Evolutionary conservation across 2,888 invertebrate species (phyloP).

Genomic region (Ethmia dodecea): DNA sequence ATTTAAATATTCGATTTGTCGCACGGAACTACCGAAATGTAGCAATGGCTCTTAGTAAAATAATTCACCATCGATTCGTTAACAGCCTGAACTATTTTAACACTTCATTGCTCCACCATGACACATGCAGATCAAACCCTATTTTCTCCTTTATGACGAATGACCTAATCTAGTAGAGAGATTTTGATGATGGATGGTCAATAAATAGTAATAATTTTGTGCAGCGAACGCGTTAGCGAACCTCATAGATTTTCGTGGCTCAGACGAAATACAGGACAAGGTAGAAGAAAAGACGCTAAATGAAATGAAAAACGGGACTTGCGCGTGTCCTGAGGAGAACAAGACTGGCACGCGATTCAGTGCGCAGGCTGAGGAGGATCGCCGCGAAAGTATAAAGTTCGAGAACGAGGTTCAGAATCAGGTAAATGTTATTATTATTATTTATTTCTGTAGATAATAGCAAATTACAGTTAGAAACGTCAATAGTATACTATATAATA

Average conservation of each 20-base stretch:
- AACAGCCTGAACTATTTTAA: too few species aligned
- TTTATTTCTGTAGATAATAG: too few species aligned
- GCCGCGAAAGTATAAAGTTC: slow-evolving; percentile 81
- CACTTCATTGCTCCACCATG: too few species aligned
- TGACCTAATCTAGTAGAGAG: neutral
- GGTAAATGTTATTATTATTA: too few species aligned
- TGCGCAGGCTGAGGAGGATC: slow-evolving; percentile 65
- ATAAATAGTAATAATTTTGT: too few species aligned
- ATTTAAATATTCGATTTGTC: too few species aligned
- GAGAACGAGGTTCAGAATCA: slow-evolving; percentile 89
- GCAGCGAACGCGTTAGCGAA: slow-evolving; percentile 55
- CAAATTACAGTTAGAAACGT: too few species aligned
- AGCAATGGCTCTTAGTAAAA: too few species aligned
- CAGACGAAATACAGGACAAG: slow-evolving; percentile 30
- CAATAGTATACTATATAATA: too few species aligned
- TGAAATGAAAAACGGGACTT: slow-evolving; percentile 50
- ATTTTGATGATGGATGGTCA: neutral
- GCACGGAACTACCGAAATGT: too few species aligned
- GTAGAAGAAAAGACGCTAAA: slow-evolving; percentile 49
- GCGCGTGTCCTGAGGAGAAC: slow-evolving; percentile 39
- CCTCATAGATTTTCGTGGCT: slow-evolving; percentile 46
- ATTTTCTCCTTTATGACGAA: neutral
- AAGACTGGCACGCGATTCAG: slow-evolving; percentile 42
- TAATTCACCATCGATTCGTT: too few species aligned
- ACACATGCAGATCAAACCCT: too few species aligned